phyloP scores from a whole-genome alignment of 2,113 vertebrate genomes.

The Mesitornis unicolor region DNA sequence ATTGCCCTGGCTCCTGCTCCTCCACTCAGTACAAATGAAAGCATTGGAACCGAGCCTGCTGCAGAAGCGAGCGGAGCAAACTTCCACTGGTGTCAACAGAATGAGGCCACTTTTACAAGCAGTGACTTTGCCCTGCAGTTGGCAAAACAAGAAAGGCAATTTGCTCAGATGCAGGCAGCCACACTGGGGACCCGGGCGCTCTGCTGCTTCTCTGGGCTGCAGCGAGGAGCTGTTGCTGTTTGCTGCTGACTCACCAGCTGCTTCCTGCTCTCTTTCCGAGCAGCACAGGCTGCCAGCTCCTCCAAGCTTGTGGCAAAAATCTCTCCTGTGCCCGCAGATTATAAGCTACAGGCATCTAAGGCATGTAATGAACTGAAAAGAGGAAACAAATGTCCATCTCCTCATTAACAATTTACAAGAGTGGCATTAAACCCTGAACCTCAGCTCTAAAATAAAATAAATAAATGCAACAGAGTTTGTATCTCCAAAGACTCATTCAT shows the following conservation, averaged over 20 bases:
- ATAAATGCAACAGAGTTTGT: neutral
- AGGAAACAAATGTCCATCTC: neutral
- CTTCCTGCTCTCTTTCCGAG: neutral
- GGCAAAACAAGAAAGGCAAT: conserved; percentile 1
- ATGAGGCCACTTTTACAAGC: conserved; percentile 3
- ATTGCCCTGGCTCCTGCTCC: conserved; percentile 39
- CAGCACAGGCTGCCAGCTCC: neutral
- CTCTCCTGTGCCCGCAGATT: neutral
- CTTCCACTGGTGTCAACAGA: conserved; percentile 31
- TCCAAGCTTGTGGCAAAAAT: neutral
- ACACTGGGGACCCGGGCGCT: neutral
- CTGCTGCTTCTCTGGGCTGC: neutral
- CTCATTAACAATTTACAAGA: neutral
- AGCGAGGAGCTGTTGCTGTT: neutral
- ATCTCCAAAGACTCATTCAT: neutral
- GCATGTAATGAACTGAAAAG: neutral
- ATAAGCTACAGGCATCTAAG: neutral
- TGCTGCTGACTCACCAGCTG: neutral
- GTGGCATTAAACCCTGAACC: neutral
- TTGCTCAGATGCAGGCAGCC: neutral
- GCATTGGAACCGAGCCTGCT: conserved; percentile 19
- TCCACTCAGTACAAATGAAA: conserved; percentile 12
- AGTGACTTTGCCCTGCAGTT: conserved; percentile 15
- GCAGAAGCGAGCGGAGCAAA: neutral
- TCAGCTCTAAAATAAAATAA: neutral